phyloP scores from a whole-genome alignment of 2,113 vertebrate genomes.

The Mungos mungo region DNA sequence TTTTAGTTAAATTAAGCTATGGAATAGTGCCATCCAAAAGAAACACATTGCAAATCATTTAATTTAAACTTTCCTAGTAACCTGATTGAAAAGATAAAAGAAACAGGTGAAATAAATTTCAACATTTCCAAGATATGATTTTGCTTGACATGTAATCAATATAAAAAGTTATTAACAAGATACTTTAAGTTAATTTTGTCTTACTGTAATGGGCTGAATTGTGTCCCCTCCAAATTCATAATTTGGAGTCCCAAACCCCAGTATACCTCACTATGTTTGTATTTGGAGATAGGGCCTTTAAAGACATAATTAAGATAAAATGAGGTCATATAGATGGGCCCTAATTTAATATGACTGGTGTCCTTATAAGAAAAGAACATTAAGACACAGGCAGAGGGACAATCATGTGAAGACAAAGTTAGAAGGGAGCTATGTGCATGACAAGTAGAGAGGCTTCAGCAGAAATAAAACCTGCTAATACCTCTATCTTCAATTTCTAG shows the following conservation, averaged over 20 bases:
- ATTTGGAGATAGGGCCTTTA: neutral
- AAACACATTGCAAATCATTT: neutral
- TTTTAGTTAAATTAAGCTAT: neutral
- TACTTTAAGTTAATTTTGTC: conserved; percentile 9
- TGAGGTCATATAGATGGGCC: neutral
- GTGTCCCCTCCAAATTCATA: neutral
- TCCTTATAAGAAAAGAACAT: neutral
- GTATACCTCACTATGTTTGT: neutral
- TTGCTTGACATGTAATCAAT: conserved; percentile 27
- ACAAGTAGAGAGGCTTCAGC: neutral
- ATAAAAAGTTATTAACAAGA: conserved; percentile 13
- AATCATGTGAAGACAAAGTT: neutral
- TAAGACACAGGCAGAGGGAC: neutral
- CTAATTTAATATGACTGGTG: neutral
- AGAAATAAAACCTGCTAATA: neutral
- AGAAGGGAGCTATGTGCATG: neutral
- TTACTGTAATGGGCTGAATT: neutral
- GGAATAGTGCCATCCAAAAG: neutral
- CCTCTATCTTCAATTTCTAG: neutral
- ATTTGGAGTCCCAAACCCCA: conserved; percentile 15
- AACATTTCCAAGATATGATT: neutral
- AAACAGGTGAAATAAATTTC: neutral
- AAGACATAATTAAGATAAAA: conserved; percentile 16
- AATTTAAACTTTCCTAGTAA: neutral
- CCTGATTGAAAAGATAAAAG: neutral